Evolutionary conservation across 2,797 vertebrate species (phyloP).

Genomic region (Artibeus lituratus): DNA sequence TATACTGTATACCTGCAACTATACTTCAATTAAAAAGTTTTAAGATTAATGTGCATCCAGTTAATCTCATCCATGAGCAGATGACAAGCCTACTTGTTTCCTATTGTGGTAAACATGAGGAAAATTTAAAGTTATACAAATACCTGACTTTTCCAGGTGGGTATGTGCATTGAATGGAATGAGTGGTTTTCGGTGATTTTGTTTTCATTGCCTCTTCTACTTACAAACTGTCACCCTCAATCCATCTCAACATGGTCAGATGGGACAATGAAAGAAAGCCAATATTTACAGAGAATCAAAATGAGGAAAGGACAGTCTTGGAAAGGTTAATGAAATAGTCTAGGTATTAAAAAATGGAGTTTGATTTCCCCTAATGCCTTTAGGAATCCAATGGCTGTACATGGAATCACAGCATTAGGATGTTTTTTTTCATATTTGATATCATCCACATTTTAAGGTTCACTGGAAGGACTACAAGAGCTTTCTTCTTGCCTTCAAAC

Average conservation of each 20-base stretch:
- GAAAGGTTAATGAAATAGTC: constrained; percentile 22
- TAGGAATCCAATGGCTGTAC: background rate
- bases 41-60: background rate
- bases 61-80: background rate
- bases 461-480: background rate
- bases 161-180: background rate
- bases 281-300: background rate
- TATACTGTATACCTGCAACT: background rate
- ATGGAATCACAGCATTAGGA: background rate
- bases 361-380: background rate
- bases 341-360: background rate
- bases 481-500: background rate
- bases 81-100: background rate
- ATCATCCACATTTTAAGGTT: background rate
- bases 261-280: background rate
- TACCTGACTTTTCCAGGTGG: background rate
- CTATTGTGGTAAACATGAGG: background rate
- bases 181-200: background rate
- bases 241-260: background rate
- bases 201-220: background rate
- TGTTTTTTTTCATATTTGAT: background rate
- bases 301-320: background rate
- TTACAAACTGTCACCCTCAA: background rate
- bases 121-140: constrained; percentile 7
- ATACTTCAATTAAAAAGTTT: background rate